Evolutionary conservation across 2,113 vertebrate species (phyloP), one percentile per base, ranked within the genome.

Genomic region (Epinephelus moara): DNA sequence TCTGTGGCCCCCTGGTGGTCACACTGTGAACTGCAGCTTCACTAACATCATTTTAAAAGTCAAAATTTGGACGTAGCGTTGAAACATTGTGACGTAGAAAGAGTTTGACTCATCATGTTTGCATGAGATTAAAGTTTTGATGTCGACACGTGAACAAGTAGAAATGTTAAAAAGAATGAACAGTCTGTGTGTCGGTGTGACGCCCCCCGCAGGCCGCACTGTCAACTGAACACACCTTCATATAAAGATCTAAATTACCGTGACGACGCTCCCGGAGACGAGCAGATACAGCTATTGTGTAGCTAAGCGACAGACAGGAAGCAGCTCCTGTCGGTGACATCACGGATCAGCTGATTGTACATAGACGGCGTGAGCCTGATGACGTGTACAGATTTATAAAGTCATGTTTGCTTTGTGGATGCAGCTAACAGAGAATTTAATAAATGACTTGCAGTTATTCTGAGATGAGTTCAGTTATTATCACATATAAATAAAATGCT

Each of bases 391-490:
- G 72, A 33, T 75, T 52, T 23, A n/a, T 57, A 45, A 71, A 42
- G 9, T 4, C 37, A 59, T 14, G 27, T 53, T 53, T 53, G 49
- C 30, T 70, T 52, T 52, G 66, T 50, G 64, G 40, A 61, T n/a
- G 37, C 61, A 69, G 47, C 47, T n/a, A 13, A 70, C 30, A 56
- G 53, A 60, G 62, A 42, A 57, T 19, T 71, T 57, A 23, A 23
- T 23, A 57, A 27, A 18, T 25, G 12, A 70, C 21, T 57, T 17
- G 53, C 69, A 42, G 37, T 42, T 57, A 40, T 42, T 42, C 69
- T 25, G 52, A 70, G 45, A 68, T 19, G 25, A 27, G 42, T 68
- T 68, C 66, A 70, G 50, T 70, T 70, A 53, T 42, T 37, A 70
- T 70, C 14, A 23, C 33, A 40, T 27, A 27, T 27, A 18, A 71